Conservation (phyloP, 2,888 invertebrate species). For the Stegophylla sp. region DNA sequence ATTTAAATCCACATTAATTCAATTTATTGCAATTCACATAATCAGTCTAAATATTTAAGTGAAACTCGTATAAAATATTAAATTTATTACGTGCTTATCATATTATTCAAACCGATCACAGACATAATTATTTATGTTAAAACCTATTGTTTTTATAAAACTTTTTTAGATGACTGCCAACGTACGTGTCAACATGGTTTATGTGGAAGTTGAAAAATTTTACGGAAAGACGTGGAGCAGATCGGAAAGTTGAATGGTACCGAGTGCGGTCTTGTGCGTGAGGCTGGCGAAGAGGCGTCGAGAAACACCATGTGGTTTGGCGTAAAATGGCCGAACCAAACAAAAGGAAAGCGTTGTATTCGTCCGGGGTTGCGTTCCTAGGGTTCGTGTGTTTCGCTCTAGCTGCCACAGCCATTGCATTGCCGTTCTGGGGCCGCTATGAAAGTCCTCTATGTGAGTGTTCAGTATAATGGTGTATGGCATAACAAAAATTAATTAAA, state of each 20-base stretch:
- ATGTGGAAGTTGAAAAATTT: neutral
- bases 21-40: no score
- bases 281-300: slow-evolving; percentile 29
- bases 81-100: no score
- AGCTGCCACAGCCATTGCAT: slow-evolving; percentile 81
- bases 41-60: no score
- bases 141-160: no score
- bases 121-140: neutral
- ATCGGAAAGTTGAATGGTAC: slow-evolving; percentile 29
- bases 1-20: no score
- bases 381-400: slow-evolving; percentile 82
- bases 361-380: slow-evolving; percentile 73
- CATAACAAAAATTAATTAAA: no score
- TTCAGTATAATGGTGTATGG: no score
- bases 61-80: no score
- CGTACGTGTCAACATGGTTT: neutral
- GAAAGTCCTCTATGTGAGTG: slow-evolving; percentile 74
- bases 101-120: no score
- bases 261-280: neutral
- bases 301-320: slow-evolving; percentile 62
- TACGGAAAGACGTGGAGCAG: neutral
- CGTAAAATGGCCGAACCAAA: slow-evolving; percentile 66
- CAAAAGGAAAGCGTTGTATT: slow-evolving; percentile 71
- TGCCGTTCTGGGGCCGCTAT: slow-evolving; percentile 88
- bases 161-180: neutral